phyloP scores from a whole-genome alignment of 2,797 vertebrate genomes.

The Stomatorhinus walkeri region DNA sequence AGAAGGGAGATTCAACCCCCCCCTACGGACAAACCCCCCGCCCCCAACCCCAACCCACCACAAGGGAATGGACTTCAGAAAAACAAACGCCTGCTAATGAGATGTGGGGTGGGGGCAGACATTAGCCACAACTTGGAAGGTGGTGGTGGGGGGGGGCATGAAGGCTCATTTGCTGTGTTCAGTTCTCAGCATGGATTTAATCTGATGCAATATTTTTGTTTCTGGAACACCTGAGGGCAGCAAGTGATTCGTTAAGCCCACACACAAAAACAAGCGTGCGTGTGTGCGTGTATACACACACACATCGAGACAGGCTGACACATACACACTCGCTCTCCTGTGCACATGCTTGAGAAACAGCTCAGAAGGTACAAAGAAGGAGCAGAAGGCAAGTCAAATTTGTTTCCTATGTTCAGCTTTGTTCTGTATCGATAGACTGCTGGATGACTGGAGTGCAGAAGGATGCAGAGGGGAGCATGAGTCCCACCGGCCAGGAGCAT shows the following conservation, averaged over 20 bases:
- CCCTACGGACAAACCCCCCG: not conserved
- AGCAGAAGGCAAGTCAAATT: conserved; percentile 50
- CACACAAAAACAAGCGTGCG: conserved; percentile 18
- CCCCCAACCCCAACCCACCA: conserved; percentile 4
- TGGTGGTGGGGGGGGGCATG: not conserved
- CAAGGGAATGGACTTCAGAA: conserved; percentile 49
- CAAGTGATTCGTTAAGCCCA: conserved; percentile 26
- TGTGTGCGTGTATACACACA: not conserved
- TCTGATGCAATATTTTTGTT: conserved; percentile 53
- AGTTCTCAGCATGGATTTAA: conserved; percentile 33
- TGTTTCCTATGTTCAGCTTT: conserved; percentile 34
- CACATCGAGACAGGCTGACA: conserved; percentile 19
- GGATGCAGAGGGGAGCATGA: conserved; percentile 70
- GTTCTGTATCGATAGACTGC: not conserved
- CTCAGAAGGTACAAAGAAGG: conserved; percentile 41
- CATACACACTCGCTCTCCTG: conserved; percentile 9
- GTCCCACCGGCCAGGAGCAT: conserved; percentile 63
- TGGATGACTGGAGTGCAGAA: conserved; percentile 29
- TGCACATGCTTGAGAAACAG: conserved; percentile 40
- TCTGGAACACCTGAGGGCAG: conserved; percentile 48
- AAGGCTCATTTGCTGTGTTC: conserved; percentile 37
- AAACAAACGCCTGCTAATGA: conserved; percentile 55
- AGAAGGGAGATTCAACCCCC: conserved; percentile 34
- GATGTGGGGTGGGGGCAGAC: conserved; percentile 14
- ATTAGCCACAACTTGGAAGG: not conserved